Conservation (phyloP, 1,140 invertebrate species). For the Drosophila micromelanica region DNA sequence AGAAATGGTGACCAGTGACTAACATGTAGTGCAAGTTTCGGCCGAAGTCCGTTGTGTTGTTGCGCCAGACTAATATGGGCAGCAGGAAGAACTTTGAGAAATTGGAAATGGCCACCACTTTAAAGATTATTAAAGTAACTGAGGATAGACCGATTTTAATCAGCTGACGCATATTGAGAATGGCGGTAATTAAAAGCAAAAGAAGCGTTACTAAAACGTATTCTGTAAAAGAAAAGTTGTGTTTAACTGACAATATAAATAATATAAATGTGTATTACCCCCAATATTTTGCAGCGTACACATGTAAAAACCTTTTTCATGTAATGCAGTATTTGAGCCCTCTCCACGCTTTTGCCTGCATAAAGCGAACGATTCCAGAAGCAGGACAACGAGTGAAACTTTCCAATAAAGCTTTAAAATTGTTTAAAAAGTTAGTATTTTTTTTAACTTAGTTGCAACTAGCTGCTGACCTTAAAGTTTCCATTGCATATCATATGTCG, state of each 20-base stretch:
- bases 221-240: constrained; percentile 49
- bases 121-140: constrained; percentile 62
- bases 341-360: constrained; percentile 84
- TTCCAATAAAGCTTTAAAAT: constrained; percentile 87
- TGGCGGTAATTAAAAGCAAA: constrained; percentile 48
- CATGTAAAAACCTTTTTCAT: constrained; percentile 86
- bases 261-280: constrained; percentile 47
- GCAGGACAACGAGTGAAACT: constrained; percentile 86
- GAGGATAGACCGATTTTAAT: constrained; percentile 26
- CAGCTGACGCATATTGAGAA: constrained; percentile 33
- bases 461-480: constrained; percentile 86
- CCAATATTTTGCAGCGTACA: constrained; percentile 74
- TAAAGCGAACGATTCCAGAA: constrained; percentile 87
- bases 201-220: constrained; percentile 64
- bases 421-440: constrained; percentile 41
- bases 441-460: background rate
- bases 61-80: constrained; percentile 85
- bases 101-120: constrained; percentile 85
- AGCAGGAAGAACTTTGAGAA: constrained; percentile 85
- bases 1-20: constrained; percentile 72
- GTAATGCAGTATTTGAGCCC: constrained; percentile 75
- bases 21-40: constrained; percentile 64
- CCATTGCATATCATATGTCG: constrained; percentile 93
- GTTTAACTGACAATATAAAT: background rate
- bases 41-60: constrained; percentile 81